A percentile compares a stretch with the other conserved stretches of the same genome.
Evolutionary conservation across 2,113 vertebrate genomes (phyloP).

Genomic region (Syrmaticus mikado): DNA sequence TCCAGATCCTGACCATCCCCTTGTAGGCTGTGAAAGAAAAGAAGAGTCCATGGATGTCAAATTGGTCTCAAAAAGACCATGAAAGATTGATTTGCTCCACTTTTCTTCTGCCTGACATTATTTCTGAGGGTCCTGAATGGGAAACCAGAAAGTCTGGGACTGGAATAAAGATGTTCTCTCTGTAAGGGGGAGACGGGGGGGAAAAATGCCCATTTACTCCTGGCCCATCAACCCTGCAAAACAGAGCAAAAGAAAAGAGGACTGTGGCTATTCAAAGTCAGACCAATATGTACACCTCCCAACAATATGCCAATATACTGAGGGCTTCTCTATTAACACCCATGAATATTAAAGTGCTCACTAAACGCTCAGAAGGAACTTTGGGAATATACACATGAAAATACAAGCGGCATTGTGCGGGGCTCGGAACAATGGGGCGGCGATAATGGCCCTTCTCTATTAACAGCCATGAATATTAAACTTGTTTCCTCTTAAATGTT

Average conservation of each 20-base stretch:
- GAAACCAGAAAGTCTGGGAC: conserved; percentile 83
- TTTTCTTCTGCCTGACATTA: conserved; percentile 88
- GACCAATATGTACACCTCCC: conserved; percentile 86
- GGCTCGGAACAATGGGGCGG: conserved; percentile 66
- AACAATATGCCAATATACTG: conserved; percentile 92
- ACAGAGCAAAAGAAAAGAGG: conserved; percentile 85
- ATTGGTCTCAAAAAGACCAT: conserved; percentile 93
- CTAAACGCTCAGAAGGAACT: conserved; percentile 71
- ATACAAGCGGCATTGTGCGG: conserved; percentile 74
- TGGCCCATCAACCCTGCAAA: conserved; percentile 92
- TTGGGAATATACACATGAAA: conserved; percentile 76
- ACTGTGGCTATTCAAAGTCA: conserved; percentile 84
- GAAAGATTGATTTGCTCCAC: conserved; percentile 95
- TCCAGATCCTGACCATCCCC: conserved; percentile 81
- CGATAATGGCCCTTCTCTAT: conserved; percentile 80
- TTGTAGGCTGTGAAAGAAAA: conserved; percentile 83
- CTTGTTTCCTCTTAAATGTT: conserved; percentile 70
- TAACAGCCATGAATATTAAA: conserved; percentile 79
- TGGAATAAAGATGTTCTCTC: conserved; percentile 97
- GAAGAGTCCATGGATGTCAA: conserved; percentile 88
- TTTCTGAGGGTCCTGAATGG: conserved; percentile 87
- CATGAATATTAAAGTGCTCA: conserved; percentile 97
- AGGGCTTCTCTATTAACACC: conserved; percentile 89
- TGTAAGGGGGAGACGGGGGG: conserved; percentile 81
- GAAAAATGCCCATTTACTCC: conserved; percentile 86